Evolutionary conservation across 2,113 vertebrate genomes (phyloP).

Genomic region (Phocoena sinus): DNA sequence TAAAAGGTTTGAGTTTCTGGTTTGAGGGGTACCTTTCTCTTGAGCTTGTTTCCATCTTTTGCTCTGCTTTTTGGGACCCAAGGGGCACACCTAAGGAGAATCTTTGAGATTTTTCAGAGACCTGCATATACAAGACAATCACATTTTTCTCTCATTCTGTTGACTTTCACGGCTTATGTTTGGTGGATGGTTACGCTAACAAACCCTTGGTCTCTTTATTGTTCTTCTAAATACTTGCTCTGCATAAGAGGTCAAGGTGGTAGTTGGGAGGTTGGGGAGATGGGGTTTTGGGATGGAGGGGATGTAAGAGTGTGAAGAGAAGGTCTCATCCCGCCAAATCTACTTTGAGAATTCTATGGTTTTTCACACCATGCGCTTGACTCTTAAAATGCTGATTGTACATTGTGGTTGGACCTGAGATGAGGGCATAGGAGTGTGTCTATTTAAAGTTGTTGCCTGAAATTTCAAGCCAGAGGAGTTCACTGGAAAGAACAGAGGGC

Average conservation of each 20-base stretch:
- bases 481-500: background rate
- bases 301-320: background rate
- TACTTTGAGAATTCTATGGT: background rate
- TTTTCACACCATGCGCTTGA: background rate
- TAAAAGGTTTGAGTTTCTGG: background rate
- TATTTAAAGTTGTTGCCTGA: background rate
- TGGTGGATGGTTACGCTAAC: background rate
- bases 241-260: background rate
- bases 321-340: background rate
- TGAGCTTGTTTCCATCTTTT: background rate
- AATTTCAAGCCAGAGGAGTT: background rate
- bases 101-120: background rate
- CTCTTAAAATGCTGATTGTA: background rate
- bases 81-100: background rate
- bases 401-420: background rate
- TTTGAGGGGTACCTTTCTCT: background rate
- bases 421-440: background rate
- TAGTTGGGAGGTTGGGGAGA: background rate
- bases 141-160: background rate
- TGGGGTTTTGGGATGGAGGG: background rate
- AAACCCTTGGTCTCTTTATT: background rate
- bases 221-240: background rate
- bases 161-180: background rate
- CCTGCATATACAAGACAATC: background rate
- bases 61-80: background rate